Conservation (phyloP, 2,113 vertebrate species). For the Gobius niger region DNA sequence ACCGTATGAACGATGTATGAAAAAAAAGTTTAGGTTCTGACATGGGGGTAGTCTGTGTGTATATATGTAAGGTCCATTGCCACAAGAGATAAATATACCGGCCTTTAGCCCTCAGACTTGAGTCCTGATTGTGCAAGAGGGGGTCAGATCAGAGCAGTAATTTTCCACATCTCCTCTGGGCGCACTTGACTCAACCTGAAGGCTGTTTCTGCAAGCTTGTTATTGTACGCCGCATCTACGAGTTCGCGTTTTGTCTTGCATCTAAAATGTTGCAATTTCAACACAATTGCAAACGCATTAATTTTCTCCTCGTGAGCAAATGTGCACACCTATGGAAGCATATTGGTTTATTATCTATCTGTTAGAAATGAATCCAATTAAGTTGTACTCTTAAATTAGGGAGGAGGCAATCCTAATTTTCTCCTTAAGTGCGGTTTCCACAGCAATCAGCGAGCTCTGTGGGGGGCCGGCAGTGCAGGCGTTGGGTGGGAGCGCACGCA, state of each 20-base stretch:
- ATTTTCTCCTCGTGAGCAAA: conserved; percentile 51
- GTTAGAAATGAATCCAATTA: conserved; percentile 78
- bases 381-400: conserved; percentile 72
- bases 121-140: conserved; percentile 72
- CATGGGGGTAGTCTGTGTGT: conserved; percentile 48
- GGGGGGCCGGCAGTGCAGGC: conserved; percentile 70
- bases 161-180: conserved; percentile 70
- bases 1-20: neutral
- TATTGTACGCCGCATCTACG: conserved; percentile 8
- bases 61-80: conserved; percentile 51
- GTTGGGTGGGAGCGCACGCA: conserved; percentile 69
- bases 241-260: conserved; percentile 14
- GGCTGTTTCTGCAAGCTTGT: conserved; percentile 39
- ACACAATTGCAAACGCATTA: conserved; percentile 30
- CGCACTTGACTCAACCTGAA: conserved; percentile 53
- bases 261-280: conserved; percentile 21
- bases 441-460: conserved; percentile 74
- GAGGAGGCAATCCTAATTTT: conserved; percentile 77
- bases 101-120: conserved; percentile 51
- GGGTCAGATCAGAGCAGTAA: conserved; percentile 66
- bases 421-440: conserved; percentile 77
- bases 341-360: conserved; percentile 64
- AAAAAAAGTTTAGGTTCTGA: conserved; percentile 16
- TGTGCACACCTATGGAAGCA: conserved; percentile 59
- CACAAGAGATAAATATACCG: conserved; percentile 76